Percentiles rank a stretch among this genome's conserved stretches.
phyloP scores from a whole-genome alignment of 1,140 invertebrate genomes.

The Leptinotarsa defecta region DNA sequence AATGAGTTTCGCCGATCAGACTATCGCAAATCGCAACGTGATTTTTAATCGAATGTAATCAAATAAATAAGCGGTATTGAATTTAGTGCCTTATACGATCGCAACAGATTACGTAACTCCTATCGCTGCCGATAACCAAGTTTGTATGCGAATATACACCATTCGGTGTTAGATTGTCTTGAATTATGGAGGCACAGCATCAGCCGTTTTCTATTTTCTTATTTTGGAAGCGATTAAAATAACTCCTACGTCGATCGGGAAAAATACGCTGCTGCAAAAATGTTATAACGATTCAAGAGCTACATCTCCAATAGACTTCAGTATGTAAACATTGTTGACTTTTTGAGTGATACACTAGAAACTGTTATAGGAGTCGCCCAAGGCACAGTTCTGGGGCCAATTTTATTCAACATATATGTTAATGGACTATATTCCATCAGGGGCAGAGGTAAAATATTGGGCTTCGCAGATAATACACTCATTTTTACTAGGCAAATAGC shows the following conservation, averaged over 20 bases:
- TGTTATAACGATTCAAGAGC: too few species aligned
- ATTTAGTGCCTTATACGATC: neutral
- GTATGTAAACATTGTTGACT: too few species aligned
- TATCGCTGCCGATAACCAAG: neutral
- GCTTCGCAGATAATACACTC: too few species aligned
- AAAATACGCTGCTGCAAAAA: too few species aligned
- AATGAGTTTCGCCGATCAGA: neutral
- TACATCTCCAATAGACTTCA: too few species aligned
- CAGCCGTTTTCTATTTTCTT: neutral
- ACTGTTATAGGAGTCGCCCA: too few species aligned
- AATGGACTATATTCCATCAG: too few species aligned
- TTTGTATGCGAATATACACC: neutral
- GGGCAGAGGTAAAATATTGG: too few species aligned
- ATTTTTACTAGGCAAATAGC: too few species aligned
- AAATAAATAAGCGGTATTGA: neutral
- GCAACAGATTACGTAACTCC: neutral
- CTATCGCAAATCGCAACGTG: neutral
- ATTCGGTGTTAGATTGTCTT: neutral
- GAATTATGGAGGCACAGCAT: neutral
- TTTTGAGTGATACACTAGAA: too few species aligned
- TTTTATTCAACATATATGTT: too few species aligned
- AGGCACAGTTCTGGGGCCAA: too few species aligned
- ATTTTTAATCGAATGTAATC: neutral
- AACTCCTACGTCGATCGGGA: neutral
- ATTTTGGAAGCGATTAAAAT: slow-evolving; percentile 1